phyloP scores from a whole-genome alignment of 2,888 invertebrate genomes.

The Drymonia ruficornis region DNA sequence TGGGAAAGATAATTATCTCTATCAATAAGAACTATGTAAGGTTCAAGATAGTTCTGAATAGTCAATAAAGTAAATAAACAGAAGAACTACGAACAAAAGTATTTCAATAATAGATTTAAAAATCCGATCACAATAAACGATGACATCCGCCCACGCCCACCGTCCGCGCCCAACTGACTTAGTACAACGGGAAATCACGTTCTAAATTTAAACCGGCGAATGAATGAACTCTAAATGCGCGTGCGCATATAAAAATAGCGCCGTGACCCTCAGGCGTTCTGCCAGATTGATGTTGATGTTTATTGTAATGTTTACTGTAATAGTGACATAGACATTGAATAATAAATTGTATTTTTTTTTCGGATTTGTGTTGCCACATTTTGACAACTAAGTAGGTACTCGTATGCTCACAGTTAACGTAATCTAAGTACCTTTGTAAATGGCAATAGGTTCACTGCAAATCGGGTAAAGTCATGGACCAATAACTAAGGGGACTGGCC shows the following conservation, averaged over 20 bases:
- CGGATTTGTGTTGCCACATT: too few species aligned
- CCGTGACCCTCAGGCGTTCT: conserved; percentile 56
- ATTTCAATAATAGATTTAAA: background rate
- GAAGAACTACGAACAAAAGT: too few species aligned
- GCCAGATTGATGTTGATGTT: conserved; percentile 42
- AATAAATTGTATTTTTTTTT: background rate
- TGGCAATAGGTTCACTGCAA: too few species aligned
- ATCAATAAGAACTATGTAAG: too few species aligned
- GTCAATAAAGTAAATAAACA: too few species aligned
- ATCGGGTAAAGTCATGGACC: too few species aligned
- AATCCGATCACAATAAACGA: conserved; percentile 6
- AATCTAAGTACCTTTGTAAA: too few species aligned
- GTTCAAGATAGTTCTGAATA: too few species aligned
- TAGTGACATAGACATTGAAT: background rate
- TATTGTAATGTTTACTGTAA: conserved; percentile 9
- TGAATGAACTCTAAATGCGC: conserved; percentile 78
- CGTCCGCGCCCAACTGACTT: conserved; percentile 38
- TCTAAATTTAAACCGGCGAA: conserved; percentile 66
- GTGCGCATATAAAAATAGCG: conserved; percentile 61
- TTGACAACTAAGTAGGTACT: too few species aligned
- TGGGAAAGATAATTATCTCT: too few species aligned
- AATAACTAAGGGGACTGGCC: too few species aligned
- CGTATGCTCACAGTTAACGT: too few species aligned
- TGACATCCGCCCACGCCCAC: conserved; percentile 53
- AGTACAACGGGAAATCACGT: conserved; percentile 49